These are phyloP conservation scores for Uropsilus gracilis DNA, from an alignment of 2,113 vertebrate species.

Conservation along the genomic window DNA sequence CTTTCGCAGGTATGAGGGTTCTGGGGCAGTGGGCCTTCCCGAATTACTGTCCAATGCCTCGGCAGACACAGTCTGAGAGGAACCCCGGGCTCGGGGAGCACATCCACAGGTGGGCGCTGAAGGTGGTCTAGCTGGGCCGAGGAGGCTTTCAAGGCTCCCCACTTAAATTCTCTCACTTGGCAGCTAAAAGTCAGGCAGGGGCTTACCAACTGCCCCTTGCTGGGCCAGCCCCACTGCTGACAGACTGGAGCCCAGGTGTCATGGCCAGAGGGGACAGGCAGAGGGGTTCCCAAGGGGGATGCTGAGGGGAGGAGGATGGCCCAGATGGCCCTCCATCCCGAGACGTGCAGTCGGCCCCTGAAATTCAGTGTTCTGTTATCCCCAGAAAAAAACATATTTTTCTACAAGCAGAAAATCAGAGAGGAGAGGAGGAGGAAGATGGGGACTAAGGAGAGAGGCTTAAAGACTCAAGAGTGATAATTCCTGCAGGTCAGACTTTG, in stretches of 20 bases:
- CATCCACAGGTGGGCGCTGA: background rate
- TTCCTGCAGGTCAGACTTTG: background rate
- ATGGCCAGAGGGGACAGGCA: too few species aligned
- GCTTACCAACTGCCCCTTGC: background rate
- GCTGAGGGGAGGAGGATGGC: too few species aligned
- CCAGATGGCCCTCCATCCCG: too few species aligned
- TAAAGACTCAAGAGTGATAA: background rate
- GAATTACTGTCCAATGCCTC: background rate
- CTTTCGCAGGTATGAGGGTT: background rate
- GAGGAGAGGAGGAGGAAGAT: background rate
- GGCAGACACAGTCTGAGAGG: background rate
- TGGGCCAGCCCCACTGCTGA: background rate
- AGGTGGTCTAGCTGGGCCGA: background rate
- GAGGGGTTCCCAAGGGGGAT: too few species aligned
- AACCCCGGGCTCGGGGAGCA: background rate
- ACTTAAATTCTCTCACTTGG: background rate
- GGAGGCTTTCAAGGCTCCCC: background rate
- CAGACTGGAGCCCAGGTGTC: background rate
- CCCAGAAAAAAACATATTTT: background rate
- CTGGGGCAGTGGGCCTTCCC: background rate
- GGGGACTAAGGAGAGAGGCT: too few species aligned
- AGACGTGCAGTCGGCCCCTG: accelerated
- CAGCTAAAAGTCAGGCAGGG: background rate
- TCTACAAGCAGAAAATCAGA: background rate
- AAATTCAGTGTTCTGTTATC: background rate